Conservation (phyloP, 2,888 invertebrate genomes). For the Cancer borealis region DNA sequence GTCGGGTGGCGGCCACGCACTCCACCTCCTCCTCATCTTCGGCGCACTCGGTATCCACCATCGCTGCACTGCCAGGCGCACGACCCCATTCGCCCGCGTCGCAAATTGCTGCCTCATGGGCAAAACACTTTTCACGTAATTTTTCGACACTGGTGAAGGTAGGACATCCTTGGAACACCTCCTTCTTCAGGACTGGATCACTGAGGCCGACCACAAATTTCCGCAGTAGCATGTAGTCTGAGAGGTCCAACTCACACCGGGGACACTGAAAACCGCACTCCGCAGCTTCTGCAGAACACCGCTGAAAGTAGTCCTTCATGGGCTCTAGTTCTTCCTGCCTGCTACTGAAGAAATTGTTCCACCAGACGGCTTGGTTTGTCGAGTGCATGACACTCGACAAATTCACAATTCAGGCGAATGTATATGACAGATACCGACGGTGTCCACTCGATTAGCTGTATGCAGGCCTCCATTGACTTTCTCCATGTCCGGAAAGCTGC, state of each 20-base stretch:
- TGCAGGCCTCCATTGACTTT: constrained; percentile 32
- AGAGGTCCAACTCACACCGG: no score
- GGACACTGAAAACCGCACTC: no score
- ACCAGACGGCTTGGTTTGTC: no score
- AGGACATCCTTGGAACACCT: neutral
- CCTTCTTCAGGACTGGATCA: neutral
- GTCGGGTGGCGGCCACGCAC: neutral
- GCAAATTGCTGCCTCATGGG: neutral
- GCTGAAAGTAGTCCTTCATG: no score
- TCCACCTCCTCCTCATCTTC: neutral
- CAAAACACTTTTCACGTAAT: constrained; percentile 21
- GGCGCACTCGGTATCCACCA: neutral
- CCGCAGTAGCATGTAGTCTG: no score
- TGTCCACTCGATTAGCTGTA: neutral
- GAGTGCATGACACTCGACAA: no score
- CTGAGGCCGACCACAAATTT: neutral
- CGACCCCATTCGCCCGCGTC: neutral
- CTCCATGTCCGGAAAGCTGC: constrained; percentile 1
- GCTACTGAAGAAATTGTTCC: no score
- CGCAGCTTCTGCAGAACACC: no score
- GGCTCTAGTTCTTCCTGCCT: no score
- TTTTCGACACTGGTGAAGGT: neutral
- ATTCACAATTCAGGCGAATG: no score
- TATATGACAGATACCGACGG: no score
- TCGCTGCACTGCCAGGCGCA: neutral